Conservation (phyloP, 2,113 vertebrate species). For the Mixornis gularis region DNA sequence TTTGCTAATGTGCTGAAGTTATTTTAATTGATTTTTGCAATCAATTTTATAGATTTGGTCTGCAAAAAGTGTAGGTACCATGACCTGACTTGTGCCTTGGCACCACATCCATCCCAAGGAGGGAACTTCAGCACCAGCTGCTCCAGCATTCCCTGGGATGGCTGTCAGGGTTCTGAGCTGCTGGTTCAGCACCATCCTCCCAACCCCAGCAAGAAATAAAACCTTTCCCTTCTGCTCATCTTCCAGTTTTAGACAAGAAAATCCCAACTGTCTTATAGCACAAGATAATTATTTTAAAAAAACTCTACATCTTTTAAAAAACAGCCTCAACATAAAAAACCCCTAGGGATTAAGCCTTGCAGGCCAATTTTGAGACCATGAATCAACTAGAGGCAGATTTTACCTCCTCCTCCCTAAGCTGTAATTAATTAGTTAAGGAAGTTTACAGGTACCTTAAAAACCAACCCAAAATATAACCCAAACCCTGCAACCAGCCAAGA, state of each 20-base stretch:
- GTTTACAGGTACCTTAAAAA: background rate
- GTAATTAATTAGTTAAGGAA: background rate
- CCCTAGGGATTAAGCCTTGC: background rate
- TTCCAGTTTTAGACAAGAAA: background rate
- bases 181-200: background rate
- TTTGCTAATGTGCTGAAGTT: background rate
- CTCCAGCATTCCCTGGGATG: background rate
- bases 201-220: background rate
- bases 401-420: accelerated
- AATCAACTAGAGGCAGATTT: background rate
- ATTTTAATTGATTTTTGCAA: background rate
- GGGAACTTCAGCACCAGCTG: background rate
- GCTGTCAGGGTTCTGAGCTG: background rate
- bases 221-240: background rate
- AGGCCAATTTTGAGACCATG: background rate
- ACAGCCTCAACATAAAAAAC: background rate
- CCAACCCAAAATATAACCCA: background rate
- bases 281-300: background rate
- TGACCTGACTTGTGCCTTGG: background rate
- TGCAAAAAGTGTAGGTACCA: background rate
- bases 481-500: background rate
- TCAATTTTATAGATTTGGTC: background rate
- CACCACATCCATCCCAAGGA: background rate
- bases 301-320: background rate
- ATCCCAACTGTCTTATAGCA: background rate